Conservation (phyloP, 2,113 vertebrate species). For the Odocoileus virginianus region DNA sequence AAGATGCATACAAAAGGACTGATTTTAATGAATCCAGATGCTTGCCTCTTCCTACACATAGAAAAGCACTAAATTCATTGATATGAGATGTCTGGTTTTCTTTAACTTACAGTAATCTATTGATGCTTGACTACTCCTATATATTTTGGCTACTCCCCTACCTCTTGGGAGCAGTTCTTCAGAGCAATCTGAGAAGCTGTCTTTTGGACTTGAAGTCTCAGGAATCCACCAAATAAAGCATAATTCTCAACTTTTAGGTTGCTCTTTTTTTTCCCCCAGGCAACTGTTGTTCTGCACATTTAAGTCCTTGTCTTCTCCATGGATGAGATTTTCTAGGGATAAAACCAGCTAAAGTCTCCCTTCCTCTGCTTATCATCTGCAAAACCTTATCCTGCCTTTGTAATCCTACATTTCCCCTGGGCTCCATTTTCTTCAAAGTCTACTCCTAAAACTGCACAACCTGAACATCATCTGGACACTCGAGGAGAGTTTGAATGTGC, state of each 20-base stretch:
- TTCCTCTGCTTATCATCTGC: not conserved
- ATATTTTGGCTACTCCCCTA: not conserved
- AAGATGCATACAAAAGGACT: not conserved
- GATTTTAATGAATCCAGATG: not conserved
- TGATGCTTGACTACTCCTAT: not conserved
- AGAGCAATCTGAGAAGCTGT: not conserved
- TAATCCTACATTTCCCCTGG: not conserved
- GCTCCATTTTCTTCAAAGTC: not conserved
- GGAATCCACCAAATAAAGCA: not conserved
- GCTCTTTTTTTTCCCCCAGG: not conserved
- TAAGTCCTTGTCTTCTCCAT: not conserved
- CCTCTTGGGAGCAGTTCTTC: not conserved
- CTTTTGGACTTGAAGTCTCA: not conserved
- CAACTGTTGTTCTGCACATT: not conserved
- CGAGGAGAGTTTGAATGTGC: fast-evolving
- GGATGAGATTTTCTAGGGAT: not conserved
- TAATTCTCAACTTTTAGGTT: not conserved
- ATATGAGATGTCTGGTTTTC: not conserved
- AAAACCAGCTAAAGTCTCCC: not conserved
- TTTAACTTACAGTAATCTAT: not conserved
- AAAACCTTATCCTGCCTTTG: slow-evolving; percentile 37
- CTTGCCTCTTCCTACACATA: not conserved
- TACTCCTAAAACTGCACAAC: not conserved
- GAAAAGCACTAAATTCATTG: not conserved
- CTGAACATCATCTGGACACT: fast-evolving